Evolutionary conservation across 2,888 invertebrate genomes (phyloP).

Genomic region (Plusia festucae): DNA sequence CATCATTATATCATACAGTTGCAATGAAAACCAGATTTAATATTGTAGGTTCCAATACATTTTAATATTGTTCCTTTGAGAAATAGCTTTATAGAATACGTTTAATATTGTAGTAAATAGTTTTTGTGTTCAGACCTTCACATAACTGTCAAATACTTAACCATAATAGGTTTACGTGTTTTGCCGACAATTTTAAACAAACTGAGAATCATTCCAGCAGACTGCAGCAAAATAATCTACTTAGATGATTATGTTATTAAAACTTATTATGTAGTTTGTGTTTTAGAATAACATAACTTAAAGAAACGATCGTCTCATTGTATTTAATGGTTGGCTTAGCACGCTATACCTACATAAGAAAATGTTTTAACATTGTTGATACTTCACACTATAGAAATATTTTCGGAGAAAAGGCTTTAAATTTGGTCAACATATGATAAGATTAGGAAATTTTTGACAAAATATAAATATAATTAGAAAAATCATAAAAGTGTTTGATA

Average conservation of each 20-base stretch:
- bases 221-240: slow-evolving; percentile 11
- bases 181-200: slow-evolving; percentile 19
- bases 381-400: not conserved
- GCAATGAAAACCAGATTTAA: not conserved
- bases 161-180: slow-evolving; percentile 36
- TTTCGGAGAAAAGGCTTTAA: too few relatives aligned
- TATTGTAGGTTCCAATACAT: not conserved
- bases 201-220: slow-evolving; percentile 15
- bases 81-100: not conserved
- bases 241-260: slow-evolving; percentile 24
- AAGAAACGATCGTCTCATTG: slow-evolving; percentile 1
- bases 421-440: too few relatives aligned
- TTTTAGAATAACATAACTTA: not conserved
- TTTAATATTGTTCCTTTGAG: not conserved
- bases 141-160: slow-evolving; percentile 52
- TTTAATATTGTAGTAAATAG: slow-evolving; percentile 22
- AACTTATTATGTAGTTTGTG: slow-evolving; percentile 5
- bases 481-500: too few relatives aligned
- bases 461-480: too few relatives aligned
- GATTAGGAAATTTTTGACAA: too few relatives aligned
- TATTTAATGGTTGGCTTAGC: not conserved
- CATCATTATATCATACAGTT: not conserved
- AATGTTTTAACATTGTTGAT: not conserved
- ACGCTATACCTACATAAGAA: not conserved
- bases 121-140: slow-evolving; percentile 38